Evolutionary conservation across 1,140 invertebrate species (phyloP).

Genomic region (Solenopsis fugax): DNA sequence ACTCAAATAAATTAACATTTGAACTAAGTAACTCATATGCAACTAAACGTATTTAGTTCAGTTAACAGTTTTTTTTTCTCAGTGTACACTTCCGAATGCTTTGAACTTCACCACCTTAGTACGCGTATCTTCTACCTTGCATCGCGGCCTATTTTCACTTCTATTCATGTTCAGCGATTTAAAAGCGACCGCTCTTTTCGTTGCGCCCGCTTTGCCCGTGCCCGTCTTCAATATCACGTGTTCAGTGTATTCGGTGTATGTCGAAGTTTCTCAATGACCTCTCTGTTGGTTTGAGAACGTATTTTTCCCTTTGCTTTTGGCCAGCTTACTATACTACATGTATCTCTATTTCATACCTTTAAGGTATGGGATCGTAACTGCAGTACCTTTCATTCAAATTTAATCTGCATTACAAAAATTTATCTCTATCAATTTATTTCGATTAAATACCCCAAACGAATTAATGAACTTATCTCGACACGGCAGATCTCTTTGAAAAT

Average conservation of each 20-base stretch:
- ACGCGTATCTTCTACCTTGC: constrained; percentile 20
- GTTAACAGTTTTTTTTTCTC: too few relatives aligned
- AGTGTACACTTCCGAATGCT: constrained; percentile 12
- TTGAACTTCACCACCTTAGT: constrained; percentile 18
- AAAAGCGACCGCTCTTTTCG: constrained; percentile 52
- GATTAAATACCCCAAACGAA: not conserved
- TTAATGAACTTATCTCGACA: not conserved
- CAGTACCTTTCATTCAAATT: not conserved
- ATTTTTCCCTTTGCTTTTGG: constrained; percentile 10
- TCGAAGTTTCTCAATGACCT: constrained; percentile 28
- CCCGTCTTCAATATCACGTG: constrained; percentile 52
- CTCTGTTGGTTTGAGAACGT: constrained; percentile 20
- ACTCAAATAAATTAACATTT: too few relatives aligned
- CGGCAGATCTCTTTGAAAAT: not conserved
- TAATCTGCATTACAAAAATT: not conserved
- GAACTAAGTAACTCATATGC: too few relatives aligned
- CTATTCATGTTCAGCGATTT: constrained; percentile 56
- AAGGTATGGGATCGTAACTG: not conserved
- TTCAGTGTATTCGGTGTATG: constrained; percentile 14
- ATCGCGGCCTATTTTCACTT: constrained; percentile 2
- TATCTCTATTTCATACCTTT: not conserved
- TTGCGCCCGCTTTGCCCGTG: constrained; percentile 38
- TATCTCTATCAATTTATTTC: not conserved
- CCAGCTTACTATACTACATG: not conserved
- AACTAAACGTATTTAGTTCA: too few relatives aligned